Evolutionary conservation across 2,888 invertebrate genomes (phyloP).

Genomic region (Shargacucullia verbasci): DNA sequence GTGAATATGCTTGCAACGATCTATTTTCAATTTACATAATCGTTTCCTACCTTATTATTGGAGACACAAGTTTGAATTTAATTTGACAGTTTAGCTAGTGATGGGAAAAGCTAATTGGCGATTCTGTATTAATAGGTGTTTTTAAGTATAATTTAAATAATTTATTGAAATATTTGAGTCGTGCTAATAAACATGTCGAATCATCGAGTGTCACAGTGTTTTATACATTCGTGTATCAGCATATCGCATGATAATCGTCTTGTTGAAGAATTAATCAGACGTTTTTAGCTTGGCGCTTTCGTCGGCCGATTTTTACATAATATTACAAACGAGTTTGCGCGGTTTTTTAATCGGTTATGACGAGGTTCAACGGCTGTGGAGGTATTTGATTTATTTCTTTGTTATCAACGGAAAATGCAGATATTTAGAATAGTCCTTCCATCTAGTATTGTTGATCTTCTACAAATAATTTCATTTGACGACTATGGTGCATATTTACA

Average conservation of each 20-base stretch:
- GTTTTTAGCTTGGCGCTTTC: conserved; percentile 50
- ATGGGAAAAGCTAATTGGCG: conserved; percentile 42
- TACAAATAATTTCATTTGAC: no score
- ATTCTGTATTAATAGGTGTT: conserved; percentile 65
- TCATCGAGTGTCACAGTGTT: conserved; percentile 50
- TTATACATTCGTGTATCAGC: conserved; percentile 64
- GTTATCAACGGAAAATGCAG: conserved; percentile 9
- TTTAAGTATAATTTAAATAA: conserved; percentile 71
- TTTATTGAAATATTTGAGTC: conserved; percentile 70
- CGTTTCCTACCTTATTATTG: conserved; percentile 33
- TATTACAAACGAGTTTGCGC: conserved; percentile 39
- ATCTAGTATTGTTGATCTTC: neutral
- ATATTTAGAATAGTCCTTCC: neutral
- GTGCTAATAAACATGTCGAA: conserved; percentile 75
- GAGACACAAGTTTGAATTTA: conserved; percentile 30
- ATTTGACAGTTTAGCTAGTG: conserved; percentile 17
- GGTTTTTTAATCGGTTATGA: conserved; percentile 28
- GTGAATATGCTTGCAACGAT: conserved; percentile 56
- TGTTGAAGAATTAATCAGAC: conserved; percentile 65
- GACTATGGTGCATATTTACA: no score
- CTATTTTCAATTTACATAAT: conserved; percentile 40
- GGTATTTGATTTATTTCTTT: conserved; percentile 33
- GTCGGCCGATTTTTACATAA: conserved; percentile 40
- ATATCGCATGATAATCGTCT: conserved; percentile 67
- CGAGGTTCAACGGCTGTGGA: conserved; percentile 24